Conservation (phyloP, 2,888 invertebrate species). For the Siphlonurus alternatus region DNA sequence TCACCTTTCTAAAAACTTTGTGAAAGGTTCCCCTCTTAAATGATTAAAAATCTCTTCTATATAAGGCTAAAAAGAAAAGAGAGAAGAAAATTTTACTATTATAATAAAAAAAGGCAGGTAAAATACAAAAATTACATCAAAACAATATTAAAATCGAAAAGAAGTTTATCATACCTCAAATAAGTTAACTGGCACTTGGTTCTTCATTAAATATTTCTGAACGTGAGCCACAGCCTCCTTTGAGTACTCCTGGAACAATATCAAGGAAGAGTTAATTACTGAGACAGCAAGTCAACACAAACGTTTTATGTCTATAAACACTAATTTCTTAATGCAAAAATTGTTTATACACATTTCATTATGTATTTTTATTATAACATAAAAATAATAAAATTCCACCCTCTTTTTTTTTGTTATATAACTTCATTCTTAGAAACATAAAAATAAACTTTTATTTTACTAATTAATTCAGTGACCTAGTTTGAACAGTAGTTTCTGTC, state of each 20-base stretch:
- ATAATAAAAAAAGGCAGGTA: background rate
- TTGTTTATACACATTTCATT: too few species aligned
- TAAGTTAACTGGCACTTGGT: slow-evolving; percentile 90
- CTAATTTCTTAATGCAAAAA: too few species aligned
- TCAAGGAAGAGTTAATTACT: slow-evolving; percentile 9
- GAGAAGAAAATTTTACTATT: slow-evolving; percentile 5
- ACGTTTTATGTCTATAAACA: too few species aligned
- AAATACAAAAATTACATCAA: background rate
- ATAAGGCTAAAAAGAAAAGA: slow-evolving; percentile 67
- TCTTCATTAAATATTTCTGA: slow-evolving; percentile 93
- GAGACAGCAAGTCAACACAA: too few species aligned
- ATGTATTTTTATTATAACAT: too few species aligned
- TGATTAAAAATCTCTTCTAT: slow-evolving; percentile 99
- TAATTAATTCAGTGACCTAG: too few species aligned
- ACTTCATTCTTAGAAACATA: too few species aligned
- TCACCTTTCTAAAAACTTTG: slow-evolving; percentile 96
- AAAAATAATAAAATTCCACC: too few species aligned
- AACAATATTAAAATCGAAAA: background rate
- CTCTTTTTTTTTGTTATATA: too few species aligned
- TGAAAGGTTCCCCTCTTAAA: slow-evolving; percentile 91
- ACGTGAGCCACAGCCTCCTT: slow-evolving; percentile 95
- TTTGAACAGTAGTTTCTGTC: too few species aligned
- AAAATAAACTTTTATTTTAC: too few species aligned
- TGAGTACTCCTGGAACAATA: slow-evolving; percentile 79
- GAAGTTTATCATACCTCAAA: slow-evolving; percentile 63